Conservation (phyloP, 2,113 vertebrate species). For the Vicugna pacos region DNA sequence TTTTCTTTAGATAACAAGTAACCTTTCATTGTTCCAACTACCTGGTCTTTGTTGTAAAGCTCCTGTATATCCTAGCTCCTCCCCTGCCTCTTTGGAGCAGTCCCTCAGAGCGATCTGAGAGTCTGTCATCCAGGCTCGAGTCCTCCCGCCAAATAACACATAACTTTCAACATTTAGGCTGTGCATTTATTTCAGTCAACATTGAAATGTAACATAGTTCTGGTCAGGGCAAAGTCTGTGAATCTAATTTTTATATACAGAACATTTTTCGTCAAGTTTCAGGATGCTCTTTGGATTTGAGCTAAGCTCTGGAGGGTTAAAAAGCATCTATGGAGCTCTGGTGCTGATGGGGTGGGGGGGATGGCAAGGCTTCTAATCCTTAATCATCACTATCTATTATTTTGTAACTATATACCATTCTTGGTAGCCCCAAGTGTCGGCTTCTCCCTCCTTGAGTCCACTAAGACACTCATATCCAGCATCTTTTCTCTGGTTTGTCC, state of each 20-base stretch:
- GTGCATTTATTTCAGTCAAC: too few species aligned
- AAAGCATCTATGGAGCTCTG: background rate
- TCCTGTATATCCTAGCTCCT: too few species aligned
- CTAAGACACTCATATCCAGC: background rate
- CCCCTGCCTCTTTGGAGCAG: too few species aligned
- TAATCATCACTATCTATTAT: background rate
- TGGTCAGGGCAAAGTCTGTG: background rate
- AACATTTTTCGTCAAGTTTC: background rate
- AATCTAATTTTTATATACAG: background rate
- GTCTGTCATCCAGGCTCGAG: too few species aligned
- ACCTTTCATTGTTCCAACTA: too few species aligned
- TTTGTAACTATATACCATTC: background rate
- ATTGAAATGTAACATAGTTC: background rate
- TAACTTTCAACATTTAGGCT: too few species aligned
- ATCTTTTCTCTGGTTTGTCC: background rate
- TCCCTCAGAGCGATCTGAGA: too few species aligned
- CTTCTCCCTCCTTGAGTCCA: background rate
- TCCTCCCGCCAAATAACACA: too few species aligned
- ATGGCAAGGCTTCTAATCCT: background rate
- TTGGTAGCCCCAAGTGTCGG: background rate
- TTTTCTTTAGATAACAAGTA: too few species aligned
- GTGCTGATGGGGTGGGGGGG: background rate
- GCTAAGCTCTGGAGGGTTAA: background rate
- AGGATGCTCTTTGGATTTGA: background rate
- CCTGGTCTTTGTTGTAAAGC: too few species aligned